Evolutionary conservation across 1,140 invertebrate species (phyloP), one percentile per base, ranked within the genome.

Genomic region (Teleopsis dalmanni): DNA sequence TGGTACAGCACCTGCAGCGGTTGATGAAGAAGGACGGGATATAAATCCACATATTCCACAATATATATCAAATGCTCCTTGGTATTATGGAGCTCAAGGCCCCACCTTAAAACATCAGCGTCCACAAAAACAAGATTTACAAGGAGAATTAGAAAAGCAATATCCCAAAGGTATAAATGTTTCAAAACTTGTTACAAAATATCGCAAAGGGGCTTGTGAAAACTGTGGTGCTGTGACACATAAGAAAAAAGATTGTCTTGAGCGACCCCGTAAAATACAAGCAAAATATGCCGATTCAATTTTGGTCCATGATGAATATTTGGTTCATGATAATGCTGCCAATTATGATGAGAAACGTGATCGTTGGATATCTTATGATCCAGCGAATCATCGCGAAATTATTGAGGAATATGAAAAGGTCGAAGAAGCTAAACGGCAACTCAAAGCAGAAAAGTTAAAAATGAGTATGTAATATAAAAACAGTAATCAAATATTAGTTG

Each of bases 11-110:
- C 95, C 96, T 18, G 97, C 97, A 50, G 95, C 95, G 61, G 92
- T 98, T 4, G 97, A 99, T 73, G 95, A 99, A 73, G 92, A 96
- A 72, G 96, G 78, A 41, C 87, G 85, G 64, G 97, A 99, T 65
- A 99, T 99, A 36, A 99, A 99, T 76, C 97, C 97, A 2, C 97
- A 99, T 60, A 99, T 99, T 67, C 97, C 97, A 0, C 95, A 99
- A 70, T 99, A 99, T 62, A 99, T 99, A 61, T 92, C 95, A 50
- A 85, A 91, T 52, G 95, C 95, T 1, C 97, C 97, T 2, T 99
- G 97, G 97, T 99, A 99, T 71, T 96, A 94, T 76, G 91, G 91
- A 7, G 81, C 93, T 4, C 73, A 76, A 63, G 91, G 92, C 9
- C 95, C 97, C 0, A 99, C 97, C 7, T 74, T 99, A 1, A 97